Evolutionary conservation across 1,140 invertebrate species (phyloP).

Genomic region (Apocrypta bakeri): DNA sequence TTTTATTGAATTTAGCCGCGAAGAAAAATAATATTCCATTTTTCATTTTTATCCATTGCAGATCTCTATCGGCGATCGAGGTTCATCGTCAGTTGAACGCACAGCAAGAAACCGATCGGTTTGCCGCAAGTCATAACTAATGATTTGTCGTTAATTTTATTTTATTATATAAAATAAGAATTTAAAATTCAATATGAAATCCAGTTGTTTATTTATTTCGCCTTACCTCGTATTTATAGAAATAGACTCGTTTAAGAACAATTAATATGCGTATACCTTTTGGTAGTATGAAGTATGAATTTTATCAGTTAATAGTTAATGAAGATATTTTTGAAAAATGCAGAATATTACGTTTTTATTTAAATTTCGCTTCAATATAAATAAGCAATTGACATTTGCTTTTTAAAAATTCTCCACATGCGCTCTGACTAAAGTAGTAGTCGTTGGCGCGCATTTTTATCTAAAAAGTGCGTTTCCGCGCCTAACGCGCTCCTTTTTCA

Average conservation of each 20-base stretch:
- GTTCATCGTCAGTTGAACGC: constrained; percentile 10
- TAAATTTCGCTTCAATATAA: too few species aligned
- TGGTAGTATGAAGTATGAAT: too few species aligned
- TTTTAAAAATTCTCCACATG: too few species aligned
- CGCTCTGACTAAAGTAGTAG: constrained; percentile 17
- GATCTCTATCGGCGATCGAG: constrained; percentile 28
- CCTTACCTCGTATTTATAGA: not conserved
- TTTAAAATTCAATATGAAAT: not conserved
- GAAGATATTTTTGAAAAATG: too few species aligned
- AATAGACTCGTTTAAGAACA: too few species aligned
- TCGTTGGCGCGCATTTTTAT: constrained; percentile 27
- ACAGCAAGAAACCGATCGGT: not conserved
- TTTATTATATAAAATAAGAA: not conserved
- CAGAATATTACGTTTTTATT: too few species aligned
- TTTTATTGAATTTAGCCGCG: too few species aligned
- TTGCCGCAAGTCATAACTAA: not conserved
- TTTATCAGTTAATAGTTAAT: too few species aligned
- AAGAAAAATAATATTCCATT: not conserved
- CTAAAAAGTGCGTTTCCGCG: constrained; percentile 18
- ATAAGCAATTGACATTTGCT: too few species aligned
- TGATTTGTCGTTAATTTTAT: not conserved
- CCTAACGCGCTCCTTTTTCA: too few species aligned
- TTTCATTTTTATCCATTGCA: constrained; percentile 6
- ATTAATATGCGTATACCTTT: too few species aligned
- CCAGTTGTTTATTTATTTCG: not conserved